phyloP scores from a whole-genome alignment of 2,797 vertebrate species.

The Sparus aurata region DNA sequence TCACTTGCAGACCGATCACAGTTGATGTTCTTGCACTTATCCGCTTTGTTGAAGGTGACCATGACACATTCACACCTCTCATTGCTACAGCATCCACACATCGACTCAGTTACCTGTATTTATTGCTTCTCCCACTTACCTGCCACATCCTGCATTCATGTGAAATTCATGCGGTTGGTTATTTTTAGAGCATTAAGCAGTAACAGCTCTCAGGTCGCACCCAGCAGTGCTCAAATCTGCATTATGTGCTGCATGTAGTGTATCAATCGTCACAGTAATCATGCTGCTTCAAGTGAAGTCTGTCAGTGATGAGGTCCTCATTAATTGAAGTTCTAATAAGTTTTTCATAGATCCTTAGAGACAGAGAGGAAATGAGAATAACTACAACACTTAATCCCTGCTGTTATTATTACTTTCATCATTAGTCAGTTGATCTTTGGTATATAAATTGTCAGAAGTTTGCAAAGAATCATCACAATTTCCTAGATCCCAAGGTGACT shows the following conservation, averaged over 20 bases:
- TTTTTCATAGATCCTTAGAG: not conserved
- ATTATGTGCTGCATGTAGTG: not conserved
- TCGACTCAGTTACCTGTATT: not conserved
- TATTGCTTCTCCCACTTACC: not conserved
- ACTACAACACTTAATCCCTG: not conserved
- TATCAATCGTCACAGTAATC: slow-evolving; percentile 2
- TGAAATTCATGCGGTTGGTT: slow-evolving; percentile 29
- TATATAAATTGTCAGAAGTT: too few species aligned
- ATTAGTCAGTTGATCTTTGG: too few species aligned
- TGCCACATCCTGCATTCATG: slow-evolving; percentile 26
- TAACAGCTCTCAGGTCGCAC: not conserved
- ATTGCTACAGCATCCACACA: not conserved
- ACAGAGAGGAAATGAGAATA: not conserved
- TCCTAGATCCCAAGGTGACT: too few species aligned
- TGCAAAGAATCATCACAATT: too few species aligned
- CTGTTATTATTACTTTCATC: too few species aligned
- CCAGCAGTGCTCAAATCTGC: slow-evolving; percentile 13
- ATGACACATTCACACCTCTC: not conserved
- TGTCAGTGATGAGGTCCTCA: not conserved
- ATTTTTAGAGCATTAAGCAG: slow-evolving; percentile 41
- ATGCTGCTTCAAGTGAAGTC: not conserved
- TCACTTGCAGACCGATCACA: not conserved
- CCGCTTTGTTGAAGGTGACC: not conserved
- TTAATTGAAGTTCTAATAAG: slow-evolving; percentile 8
- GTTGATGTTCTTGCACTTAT: not conserved